Percentiles rank a stretch among this genome's conserved stretches.
Conservation (phyloP, 2,888 invertebrate genomes). For the Abscondita cerata region DNA sequence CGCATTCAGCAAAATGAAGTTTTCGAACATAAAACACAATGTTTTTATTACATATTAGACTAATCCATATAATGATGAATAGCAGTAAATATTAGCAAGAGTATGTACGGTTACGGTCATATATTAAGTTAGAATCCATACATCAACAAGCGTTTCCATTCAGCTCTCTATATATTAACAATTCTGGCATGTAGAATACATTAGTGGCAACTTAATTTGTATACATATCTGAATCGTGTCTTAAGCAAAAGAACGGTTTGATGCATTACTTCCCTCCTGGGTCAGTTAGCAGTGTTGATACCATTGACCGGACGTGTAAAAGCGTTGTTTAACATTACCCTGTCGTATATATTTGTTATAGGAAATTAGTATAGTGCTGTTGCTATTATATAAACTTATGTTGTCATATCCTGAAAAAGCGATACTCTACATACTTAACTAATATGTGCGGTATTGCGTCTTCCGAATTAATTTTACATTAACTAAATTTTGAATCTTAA, state of each 20-base stretch:
- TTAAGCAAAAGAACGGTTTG: conserved; percentile 35
- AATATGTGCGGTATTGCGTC: too few species aligned
- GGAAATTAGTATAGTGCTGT: conserved; percentile 49
- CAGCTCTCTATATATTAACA: conserved; percentile 19
- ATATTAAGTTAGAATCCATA: conserved; percentile 8
- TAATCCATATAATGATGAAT: too few species aligned
- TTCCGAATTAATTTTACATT: too few species aligned
- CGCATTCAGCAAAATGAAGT: too few species aligned
- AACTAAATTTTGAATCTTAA: too few species aligned
- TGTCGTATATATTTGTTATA: conserved; percentile 50
- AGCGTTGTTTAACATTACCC: conserved; percentile 46
- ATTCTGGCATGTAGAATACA: conserved; percentile 31
- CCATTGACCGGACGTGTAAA: conserved; percentile 50
- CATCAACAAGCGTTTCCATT: conserved; percentile 29
- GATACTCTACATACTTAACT: not conserved
- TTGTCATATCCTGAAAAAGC: conserved; percentile 19
- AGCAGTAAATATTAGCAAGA: not conserved
- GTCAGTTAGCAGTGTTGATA: conserved; percentile 34
- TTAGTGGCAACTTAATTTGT: conserved; percentile 34
- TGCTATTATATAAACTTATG: conserved; percentile 23
- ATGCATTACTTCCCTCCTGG: conserved; percentile 34
- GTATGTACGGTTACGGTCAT: not conserved
- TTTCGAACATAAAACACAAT: too few species aligned
- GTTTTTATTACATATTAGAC: too few species aligned
- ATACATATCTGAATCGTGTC: conserved; percentile 37